phyloP scores from a whole-genome alignment of 2,888 invertebrate genomes.

The Calephelis perditalis region DNA sequence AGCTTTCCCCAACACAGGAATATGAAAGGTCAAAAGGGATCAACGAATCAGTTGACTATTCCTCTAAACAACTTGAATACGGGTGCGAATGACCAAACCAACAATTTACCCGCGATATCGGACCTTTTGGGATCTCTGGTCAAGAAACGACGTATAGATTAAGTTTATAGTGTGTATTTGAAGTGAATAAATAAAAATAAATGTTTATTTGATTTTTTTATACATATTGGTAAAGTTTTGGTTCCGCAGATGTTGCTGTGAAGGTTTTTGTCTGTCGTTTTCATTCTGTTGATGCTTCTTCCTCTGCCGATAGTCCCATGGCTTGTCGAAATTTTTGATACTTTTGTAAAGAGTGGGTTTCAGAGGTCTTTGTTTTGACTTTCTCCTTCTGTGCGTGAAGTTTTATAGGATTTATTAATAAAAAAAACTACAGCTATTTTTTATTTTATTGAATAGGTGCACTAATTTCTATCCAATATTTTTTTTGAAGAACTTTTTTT shows the following conservation, averaged over 20 bases:
- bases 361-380: slow-evolving; percentile 51
- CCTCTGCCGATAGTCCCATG: slow-evolving; percentile 64
- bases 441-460: too few species aligned
- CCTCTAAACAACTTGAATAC: slow-evolving; percentile 73
- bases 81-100: slow-evolving; percentile 83
- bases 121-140: slow-evolving; percentile 89
- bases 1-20: slow-evolving; percentile 98
- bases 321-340: slow-evolving; percentile 64
- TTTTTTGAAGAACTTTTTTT: too few species aligned
- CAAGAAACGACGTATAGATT: slow-evolving; percentile 86
- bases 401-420: too few species aligned
- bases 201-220: slow-evolving; percentile 17
- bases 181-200: background rate
- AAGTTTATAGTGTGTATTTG: slow-evolving; percentile 13
- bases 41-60: slow-evolving; percentile 62
- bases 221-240: too few species aligned
- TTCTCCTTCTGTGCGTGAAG: slow-evolving; percentile 54
- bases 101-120: slow-evolving; percentile 87
- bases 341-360: slow-evolving; percentile 47
- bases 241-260: too few species aligned
- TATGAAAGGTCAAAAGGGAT: slow-evolving; percentile 77
- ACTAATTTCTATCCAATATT: too few species aligned
- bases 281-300: slow-evolving; percentile 64
- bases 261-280: background rate
- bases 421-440: too few species aligned